These are phyloP conservation scores for Eupithecia subfuscata DNA, from an alignment of 2,888 invertebrate genomes.

Conservation along the genomic window DNA sequence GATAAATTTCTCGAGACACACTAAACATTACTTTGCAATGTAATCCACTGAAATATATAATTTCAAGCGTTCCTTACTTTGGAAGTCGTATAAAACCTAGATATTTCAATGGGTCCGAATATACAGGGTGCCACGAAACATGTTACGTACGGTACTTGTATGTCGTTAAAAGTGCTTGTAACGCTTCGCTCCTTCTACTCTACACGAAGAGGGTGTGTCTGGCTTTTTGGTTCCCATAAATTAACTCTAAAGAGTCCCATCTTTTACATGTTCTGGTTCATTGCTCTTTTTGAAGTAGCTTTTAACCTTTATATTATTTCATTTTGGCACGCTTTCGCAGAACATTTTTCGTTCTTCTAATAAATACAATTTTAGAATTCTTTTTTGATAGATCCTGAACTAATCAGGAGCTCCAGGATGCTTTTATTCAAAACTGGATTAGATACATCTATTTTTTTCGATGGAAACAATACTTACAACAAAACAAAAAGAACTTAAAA, in stretches of 20 bases:
- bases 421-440: too few relatives aligned
- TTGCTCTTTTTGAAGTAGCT: background rate
- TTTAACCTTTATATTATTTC: background rate
- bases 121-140: too few relatives aligned
- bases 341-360: background rate
- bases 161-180: slow-evolving; percentile 48
- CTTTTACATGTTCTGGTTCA: slow-evolving; percentile 3
- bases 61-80: too few relatives aligned
- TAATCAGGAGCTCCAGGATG: background rate
- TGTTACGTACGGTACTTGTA: background rate
- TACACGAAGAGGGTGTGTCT: slow-evolving; percentile 48
- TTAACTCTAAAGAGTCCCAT: slow-evolving; percentile 37
- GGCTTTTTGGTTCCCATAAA: slow-evolving; percentile 33
- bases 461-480: too few relatives aligned
- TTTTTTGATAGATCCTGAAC: background rate
- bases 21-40: too few relatives aligned
- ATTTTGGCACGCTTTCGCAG: background rate
- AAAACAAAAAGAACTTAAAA: too few relatives aligned
- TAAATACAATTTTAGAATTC: background rate
- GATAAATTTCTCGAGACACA: too few relatives aligned
- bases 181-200: slow-evolving; percentile 28
- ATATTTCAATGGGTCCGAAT: too few relatives aligned
- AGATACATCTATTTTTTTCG: too few relatives aligned
- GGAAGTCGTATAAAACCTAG: too few relatives aligned
- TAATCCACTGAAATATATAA: too few relatives aligned